These are phyloP conservation scores for Drosophila athabasca DNA, from an alignment of 1,140 invertebrate genomes.

Conservation along the genomic window DNA sequence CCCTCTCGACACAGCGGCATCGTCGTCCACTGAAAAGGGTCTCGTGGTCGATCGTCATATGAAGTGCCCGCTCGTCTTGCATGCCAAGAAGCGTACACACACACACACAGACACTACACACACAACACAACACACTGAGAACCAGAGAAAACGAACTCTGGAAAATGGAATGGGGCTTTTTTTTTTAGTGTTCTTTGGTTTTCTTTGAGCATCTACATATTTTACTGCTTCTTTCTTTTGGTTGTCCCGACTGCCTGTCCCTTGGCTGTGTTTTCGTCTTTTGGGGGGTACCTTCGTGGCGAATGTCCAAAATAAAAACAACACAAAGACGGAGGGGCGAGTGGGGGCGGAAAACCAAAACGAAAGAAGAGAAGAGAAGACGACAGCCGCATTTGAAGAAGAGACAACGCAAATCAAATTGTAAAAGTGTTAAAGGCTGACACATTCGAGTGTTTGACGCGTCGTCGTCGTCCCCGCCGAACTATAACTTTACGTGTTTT, in stretches of 20 bases:
- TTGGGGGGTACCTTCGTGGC: conserved; percentile 28
- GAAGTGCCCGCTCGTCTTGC: conserved; percentile 22
- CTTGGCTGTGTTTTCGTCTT: conserved; percentile 13
- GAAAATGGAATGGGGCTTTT: conserved; percentile 19
- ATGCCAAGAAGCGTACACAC: conserved; percentile 6
- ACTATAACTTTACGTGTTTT: not conserved
- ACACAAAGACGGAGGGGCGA: no score
- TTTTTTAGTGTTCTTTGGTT: conserved; percentile 54
- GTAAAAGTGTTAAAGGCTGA: conserved; percentile 63
- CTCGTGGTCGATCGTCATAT: conserved; percentile 17
- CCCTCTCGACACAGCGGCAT: conserved; percentile 6
- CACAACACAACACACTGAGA: not conserved
- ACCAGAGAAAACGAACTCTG: conserved; percentile 23
- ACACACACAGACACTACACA: not conserved
- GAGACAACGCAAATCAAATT: conserved; percentile 58
- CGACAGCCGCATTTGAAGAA: conserved; percentile 42
- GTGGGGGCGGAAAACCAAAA: no score
- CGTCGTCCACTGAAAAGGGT: conserved; percentile 40
- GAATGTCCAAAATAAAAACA: conserved; percentile 38
- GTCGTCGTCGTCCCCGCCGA: not conserved
- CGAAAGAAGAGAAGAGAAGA: conserved; percentile 8
- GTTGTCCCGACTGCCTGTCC: conserved; percentile 4
- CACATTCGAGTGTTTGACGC: conserved; percentile 59
- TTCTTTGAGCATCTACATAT: conserved; percentile 34
- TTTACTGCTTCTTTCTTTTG: conserved; percentile 6